These are phyloP conservation scores for Erebia aethiops DNA, from an alignment of 2,888 invertebrate genomes.

Conservation along the genomic window DNA sequence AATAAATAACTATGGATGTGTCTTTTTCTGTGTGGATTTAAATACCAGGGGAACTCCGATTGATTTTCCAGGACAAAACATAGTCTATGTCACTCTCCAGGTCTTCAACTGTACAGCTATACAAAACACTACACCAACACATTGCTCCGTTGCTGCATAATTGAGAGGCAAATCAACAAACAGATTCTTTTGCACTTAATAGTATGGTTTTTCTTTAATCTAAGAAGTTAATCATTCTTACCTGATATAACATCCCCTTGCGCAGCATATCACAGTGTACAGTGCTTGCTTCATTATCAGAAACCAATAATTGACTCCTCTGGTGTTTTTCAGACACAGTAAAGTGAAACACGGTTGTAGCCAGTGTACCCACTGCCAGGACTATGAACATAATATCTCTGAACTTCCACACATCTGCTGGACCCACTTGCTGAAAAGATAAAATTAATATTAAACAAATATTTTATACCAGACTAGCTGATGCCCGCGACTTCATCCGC, in stretches of 20 bases:
- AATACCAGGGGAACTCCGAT: no score
- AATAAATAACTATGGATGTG: no score
- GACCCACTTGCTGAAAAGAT: constrained; percentile 83
- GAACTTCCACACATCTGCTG: constrained; percentile 86
- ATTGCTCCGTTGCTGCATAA: no score
- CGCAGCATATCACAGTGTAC: constrained; percentile 65
- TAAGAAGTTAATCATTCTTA: constrained; percentile 41
- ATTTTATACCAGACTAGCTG: no score
- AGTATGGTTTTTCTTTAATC: no score
- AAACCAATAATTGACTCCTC: constrained; percentile 50
- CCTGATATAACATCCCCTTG: constrained; percentile 70
- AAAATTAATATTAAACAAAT: not conserved
- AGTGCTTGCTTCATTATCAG: constrained; percentile 49
- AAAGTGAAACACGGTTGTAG: constrained; percentile 88
- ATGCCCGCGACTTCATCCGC: no score
- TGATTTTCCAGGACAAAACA: no score
- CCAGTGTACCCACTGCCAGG: constrained; percentile 84
- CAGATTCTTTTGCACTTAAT: not conserved
- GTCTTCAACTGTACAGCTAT: no score
- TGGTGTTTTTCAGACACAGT: constrained; percentile 84
- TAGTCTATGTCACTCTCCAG: no score
- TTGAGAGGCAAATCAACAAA: not conserved
- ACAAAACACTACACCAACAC: no score
- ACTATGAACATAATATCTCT: constrained; percentile 87
- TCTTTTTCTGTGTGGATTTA: no score